phyloP scores from a whole-genome alignment of 2,888 invertebrate species.

The Allolobophora icterica region DNA sequence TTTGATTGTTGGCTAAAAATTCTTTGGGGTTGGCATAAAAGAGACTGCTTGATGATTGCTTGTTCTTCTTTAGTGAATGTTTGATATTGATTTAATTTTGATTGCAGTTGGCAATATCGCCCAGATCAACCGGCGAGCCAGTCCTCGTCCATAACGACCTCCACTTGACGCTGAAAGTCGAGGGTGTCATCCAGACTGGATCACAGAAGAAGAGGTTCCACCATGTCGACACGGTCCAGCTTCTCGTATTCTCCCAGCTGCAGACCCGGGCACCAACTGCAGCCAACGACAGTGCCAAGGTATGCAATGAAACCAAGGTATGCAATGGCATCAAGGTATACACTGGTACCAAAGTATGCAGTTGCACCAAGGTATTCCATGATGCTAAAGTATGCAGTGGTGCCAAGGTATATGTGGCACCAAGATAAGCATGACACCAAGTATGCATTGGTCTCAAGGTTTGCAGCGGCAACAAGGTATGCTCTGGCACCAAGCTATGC shows the following conservation, averaged over 20 bases:
- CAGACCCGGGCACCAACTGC: conserved; percentile 49
- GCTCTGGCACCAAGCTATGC: background rate
- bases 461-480: background rate
- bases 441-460: background rate
- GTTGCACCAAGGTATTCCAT: no score
- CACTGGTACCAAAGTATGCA: background rate
- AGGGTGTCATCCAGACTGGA: conserved; percentile 80
- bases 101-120: conserved; percentile 75
- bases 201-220: conserved; percentile 70
- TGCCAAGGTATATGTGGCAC: no score
- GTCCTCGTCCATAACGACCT: conserved; percentile 81
- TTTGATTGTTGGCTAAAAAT: background rate
- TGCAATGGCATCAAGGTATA: background rate
- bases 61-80: background rate
- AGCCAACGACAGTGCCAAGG: background rate
- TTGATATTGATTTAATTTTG: background rate
- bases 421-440: no score
- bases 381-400: background rate
- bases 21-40: background rate
- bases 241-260: conserved; percentile 75
- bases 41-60: background rate
- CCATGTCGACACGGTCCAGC: conserved; percentile 75
- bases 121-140: conserved; percentile 80
- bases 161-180: conserved; percentile 87
- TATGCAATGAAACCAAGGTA: background rate